Percentiles rank a stretch among this genome's conserved stretches.
Conservation (phyloP, 1,140 invertebrate species). For the Meteorus sp. region DNA sequence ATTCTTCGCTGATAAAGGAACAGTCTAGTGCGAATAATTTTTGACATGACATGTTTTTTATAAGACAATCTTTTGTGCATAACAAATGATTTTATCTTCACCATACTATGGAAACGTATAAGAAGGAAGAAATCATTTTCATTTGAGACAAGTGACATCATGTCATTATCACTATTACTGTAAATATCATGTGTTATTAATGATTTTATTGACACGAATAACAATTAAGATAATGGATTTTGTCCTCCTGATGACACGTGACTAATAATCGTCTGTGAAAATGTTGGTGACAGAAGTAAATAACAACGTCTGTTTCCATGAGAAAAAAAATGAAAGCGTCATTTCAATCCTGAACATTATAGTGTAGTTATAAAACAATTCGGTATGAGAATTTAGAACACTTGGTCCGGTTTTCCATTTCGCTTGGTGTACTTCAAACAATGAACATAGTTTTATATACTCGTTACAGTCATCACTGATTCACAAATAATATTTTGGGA, state of each 20-base stretch:
- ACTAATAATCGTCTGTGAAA: too few species aligned
- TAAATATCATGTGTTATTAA: not conserved
- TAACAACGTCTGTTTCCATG: not conserved
- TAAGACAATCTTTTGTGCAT: not conserved
- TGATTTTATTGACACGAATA: not conserved
- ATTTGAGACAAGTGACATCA: too few species aligned
- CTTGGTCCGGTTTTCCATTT: not conserved
- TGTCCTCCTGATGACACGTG: too few species aligned
- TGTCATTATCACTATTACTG: too few species aligned
- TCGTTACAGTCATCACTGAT: not conserved
- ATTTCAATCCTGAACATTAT: too few species aligned
- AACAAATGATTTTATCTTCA: not conserved
- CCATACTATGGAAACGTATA: not conserved
- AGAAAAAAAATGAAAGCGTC: too few species aligned
- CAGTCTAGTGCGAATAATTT: too few species aligned
- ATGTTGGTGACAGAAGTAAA: not conserved
- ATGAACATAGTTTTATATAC: not conserved
- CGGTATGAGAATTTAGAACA: not conserved
- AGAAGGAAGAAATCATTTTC: too few species aligned
- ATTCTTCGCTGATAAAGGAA: conserved; percentile 10
- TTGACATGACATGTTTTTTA: too few species aligned
- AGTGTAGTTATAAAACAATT: not conserved
- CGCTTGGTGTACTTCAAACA: not conserved
- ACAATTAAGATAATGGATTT: not conserved
- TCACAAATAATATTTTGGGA: too few species aligned